Evolutionary conservation across 2,797 vertebrate species (phyloP), one percentile per base, ranked within the genome.

Genomic region (Numenius phaeopus): DNA sequence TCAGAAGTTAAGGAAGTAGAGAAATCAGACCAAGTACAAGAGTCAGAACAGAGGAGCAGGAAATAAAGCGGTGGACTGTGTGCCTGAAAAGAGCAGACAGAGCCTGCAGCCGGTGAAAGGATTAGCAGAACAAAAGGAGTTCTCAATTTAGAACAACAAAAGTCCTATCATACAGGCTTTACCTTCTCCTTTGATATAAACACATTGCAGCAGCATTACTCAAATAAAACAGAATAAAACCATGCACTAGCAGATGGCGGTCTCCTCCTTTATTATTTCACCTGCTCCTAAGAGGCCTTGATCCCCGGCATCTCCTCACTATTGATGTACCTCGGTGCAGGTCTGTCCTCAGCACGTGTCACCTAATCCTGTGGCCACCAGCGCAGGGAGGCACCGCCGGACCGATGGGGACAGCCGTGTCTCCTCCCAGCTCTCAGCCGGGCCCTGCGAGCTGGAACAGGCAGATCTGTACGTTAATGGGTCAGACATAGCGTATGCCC

Each of bases 1-100:
- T 97, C 97, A 96, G 91, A 93, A 97, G 94, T 92, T 93, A 94
- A 97, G 96, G 97, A 97, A 98, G 92, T 78, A 65, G 94, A 95
- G 89, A 94, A 96, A 92, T 95, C 83, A 75, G 93, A 97, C 81
- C 92, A 71, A 97, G 78, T 94, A 87, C 94, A 96, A 89, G 93
- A 97, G 85, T 93, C 94, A 93, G 91, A 97, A 97, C 95, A 93
- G 92, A 91, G 93, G 65, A 85, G 83, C 91, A 96, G 95, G 94
- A 97, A 98, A 96, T 93, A 94, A 94, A 97, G 91, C 83, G 70
- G 46, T 83, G 86, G 95, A 95, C 93, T 96, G 89, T 95, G 95
- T 67, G 82, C 87, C 89, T 96, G 96, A 95, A 97, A 97, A 95
- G 96, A 95, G 90, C 82, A 95, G 91, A 96, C 84, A 96, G 93